phyloP scores from a whole-genome alignment of 2,888 invertebrate genomes.

The Spatulosminthurus flaviceps region DNA sequence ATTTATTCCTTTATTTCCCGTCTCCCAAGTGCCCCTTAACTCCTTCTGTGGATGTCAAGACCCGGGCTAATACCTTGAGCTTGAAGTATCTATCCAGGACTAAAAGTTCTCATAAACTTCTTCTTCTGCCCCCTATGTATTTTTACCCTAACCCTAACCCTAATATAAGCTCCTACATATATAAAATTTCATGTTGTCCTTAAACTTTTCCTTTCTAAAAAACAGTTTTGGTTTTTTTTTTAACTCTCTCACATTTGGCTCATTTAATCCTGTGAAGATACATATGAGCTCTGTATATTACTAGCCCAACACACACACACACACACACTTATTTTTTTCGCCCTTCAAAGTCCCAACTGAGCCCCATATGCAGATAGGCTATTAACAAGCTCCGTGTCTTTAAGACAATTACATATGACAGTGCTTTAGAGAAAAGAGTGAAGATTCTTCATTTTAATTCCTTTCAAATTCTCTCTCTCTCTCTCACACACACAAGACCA shows the following conservation, averaged over 20 bases:
- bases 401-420: conserved; percentile 1
- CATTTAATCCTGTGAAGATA: no score
- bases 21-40: background rate
- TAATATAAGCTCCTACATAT: conserved; percentile 28
- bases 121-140: conserved; percentile 17
- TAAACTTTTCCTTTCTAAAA: conserved; percentile 33
- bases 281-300: no score
- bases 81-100: background rate
- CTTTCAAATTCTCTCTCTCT: no score
- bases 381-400: background rate
- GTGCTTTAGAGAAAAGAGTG: background rate
- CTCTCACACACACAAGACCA: background rate
- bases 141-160: conserved; percentile 22
- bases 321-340: no score
- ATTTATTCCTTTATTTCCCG: background rate
- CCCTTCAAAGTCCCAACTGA: background rate
- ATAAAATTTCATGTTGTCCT: background rate
- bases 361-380: background rate
- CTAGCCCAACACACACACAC: no score
- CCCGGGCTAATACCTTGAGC: background rate
- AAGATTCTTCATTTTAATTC: background rate
- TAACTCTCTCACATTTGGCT: no score
- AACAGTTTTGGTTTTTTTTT: no score
- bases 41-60: background rate
- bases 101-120: conserved; percentile 21